Base-by-base conservation (phyloP, 2,888 invertebrate species). In the Dynastes grantii region DNA sequence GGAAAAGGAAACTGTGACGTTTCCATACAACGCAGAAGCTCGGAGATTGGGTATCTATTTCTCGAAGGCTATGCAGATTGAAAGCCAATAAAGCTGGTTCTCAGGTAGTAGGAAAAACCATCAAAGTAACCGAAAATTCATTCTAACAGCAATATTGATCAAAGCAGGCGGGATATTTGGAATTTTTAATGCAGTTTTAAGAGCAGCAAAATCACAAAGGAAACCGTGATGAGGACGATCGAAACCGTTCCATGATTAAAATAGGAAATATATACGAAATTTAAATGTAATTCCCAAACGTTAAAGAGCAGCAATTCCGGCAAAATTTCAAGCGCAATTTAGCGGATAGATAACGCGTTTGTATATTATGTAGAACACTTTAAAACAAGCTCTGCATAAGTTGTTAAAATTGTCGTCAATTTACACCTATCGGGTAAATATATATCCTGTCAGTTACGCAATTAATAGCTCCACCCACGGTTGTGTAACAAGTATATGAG, bases 101-200 rank as follows among this genome's bases (percentile, higher is more conserved):
- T 61, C 22, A 73, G 61, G 73, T 58, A 73, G 40, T 58, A 61
- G 27, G 61, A 61, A 73, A 61, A 77, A 64, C 79, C 81, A 80
- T 83, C 81, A 82, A 83, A 81, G 82, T 80, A 79, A 55, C 55
- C 55, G 79, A 81, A 81, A 81, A 83, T 82, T 83, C 82, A 82
- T 82, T 80, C 81, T 77, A 73, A 78, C 78, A 80, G 81, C 79
- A 81, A 83, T 83, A 83, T 83, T 82, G 83, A 83, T 83, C 82
- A 82, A 80, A 79, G 80, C 78, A 27, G 81, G 78, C 76, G 78
- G 78, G 80, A 81, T 81, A 82, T 83, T 83, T 80, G 81, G 82
- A 82, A 83, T 82, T 82, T 82, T 83, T 83, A 83, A 83, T 82
- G 82, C 76, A 81, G 79, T 83, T 79, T 81, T 81, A 80, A 81